Conservation (phyloP, 2,113 vertebrate genomes). For the Solenodon paradoxus region DNA sequence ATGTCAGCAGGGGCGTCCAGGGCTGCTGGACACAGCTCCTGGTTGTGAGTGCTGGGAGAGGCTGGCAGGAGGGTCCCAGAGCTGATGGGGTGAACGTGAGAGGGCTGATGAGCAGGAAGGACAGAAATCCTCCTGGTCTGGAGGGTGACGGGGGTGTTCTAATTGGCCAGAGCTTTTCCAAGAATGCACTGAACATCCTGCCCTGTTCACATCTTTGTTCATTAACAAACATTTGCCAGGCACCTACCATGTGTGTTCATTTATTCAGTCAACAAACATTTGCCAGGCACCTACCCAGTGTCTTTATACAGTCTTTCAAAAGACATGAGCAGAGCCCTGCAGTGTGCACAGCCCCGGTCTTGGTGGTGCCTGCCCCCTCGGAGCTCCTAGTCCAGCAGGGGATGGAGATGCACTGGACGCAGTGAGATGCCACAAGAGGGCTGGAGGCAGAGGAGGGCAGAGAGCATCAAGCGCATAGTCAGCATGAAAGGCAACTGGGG, state of each 20-base stretch:
- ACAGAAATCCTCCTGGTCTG: neutral
- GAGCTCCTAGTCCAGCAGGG: neutral
- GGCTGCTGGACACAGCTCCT: conserved; percentile 28
- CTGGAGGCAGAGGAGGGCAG: neutral
- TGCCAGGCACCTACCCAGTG: neutral
- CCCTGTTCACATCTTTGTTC: neutral
- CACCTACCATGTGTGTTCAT: neutral
- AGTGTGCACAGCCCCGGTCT: neutral
- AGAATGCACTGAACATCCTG: neutral
- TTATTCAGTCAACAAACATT: neutral
- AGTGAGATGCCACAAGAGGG: too few relatives aligned
- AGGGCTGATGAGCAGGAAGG: neutral
- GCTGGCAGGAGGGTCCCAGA: neutral
- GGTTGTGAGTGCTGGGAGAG: conserved; percentile 37
- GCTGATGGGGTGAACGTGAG: neutral
- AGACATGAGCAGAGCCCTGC: neutral
- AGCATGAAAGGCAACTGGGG: rapidly evolving
- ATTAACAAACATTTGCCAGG: neutral
- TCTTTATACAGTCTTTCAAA: neutral
- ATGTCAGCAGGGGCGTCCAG: neutral
- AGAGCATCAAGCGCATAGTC: too few relatives aligned
- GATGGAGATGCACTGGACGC: neutral
- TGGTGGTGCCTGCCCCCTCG: neutral
- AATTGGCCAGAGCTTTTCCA: neutral
- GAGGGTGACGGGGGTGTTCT: neutral